Conservation (phyloP, 1,140 invertebrate genomes). For the Pseudachorutes palmiensis region DNA sequence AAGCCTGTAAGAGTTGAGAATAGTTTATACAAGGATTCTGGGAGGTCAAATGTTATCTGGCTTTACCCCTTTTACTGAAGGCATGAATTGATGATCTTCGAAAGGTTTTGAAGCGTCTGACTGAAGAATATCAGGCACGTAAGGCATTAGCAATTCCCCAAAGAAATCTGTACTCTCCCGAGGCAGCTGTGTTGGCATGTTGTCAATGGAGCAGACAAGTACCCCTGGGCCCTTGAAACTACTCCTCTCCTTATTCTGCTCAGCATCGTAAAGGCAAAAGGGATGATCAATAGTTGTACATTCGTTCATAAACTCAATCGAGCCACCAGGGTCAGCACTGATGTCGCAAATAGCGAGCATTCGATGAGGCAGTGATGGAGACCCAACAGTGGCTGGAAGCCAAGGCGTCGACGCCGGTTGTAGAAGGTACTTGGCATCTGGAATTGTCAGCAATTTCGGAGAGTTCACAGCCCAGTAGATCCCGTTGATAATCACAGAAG, state of each 20-base stretch:
- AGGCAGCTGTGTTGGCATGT: conserved; percentile 98
- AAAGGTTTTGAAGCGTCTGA: conserved; percentile 79
- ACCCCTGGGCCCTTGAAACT: conserved; percentile 93
- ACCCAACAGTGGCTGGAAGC: conserved; percentile 74
- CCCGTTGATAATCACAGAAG: conserved; percentile 92
- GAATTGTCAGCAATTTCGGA: conserved; percentile 91
- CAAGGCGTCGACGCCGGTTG: conserved; percentile 81
- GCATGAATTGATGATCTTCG: conserved; percentile 65
- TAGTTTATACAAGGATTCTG: too few relatives aligned
- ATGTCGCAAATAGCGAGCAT: conserved; percentile 94
- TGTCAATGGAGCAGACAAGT: conserved; percentile 96
- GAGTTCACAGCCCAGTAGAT: conserved; percentile 98
- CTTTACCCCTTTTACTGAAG: conserved; percentile 72
- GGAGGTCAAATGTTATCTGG: too few relatives aligned
- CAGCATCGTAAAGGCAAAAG: conserved; percentile 96
- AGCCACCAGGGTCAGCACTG: conserved; percentile 95
- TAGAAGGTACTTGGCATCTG: conserved; percentile 91
- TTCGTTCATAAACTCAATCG: conserved; percentile 99
- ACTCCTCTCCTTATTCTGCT: conserved; percentile 90
- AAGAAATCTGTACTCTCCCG: conserved; percentile 96
- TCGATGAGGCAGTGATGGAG: conserved; percentile 78
- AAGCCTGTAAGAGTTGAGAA: too few relatives aligned
- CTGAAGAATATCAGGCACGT: conserved; percentile 78
- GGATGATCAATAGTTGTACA: conserved; percentile 99
- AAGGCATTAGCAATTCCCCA: conserved; percentile 83